Conservation (phyloP, 2,797 vertebrate genomes). For the Ctenosaura bakeri region DNA sequence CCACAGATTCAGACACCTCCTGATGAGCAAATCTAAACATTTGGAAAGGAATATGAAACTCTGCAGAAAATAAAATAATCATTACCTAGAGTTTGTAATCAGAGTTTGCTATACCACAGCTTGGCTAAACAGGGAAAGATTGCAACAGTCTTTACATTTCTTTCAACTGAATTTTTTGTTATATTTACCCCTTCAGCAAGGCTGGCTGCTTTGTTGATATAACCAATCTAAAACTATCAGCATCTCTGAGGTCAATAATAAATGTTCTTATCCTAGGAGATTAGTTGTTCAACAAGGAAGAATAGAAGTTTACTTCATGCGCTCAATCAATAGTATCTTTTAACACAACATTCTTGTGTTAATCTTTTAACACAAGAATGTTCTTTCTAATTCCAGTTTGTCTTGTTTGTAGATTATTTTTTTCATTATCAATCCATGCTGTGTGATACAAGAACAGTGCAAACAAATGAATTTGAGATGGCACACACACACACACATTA, state of each 20-base stretch:
- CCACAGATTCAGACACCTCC: neutral
- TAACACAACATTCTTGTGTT: neutral
- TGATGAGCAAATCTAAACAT: constrained; percentile 17
- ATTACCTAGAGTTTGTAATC: neutral
- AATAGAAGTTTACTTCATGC: constrained; percentile 18
- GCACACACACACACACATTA: neutral
- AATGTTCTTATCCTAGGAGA: neutral
- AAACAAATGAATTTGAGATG: constrained; percentile 13
- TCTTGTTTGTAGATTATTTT: constrained; percentile 17
- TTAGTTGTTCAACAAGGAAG: constrained; percentile 4
- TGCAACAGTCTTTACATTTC: neutral
- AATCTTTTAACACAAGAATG: constrained; percentile 21
- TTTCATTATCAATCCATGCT: neutral
- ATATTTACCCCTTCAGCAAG: constrained; percentile 12
- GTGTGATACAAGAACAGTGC: neutral
- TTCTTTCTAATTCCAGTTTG: constrained; percentile 20
- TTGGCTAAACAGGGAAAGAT: neutral
- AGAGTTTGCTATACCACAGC: constrained; percentile 8
- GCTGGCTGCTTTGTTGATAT: constrained; percentile 11
- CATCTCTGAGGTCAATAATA: constrained; percentile 3
- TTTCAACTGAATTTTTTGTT: constrained; percentile 16
- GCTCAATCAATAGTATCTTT: neutral
- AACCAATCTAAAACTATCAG: neutral
- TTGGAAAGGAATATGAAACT: constrained; percentile 27
- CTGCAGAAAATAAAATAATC: constrained; percentile 5